Evolutionary conservation across 64 coral and sea anemone genomes (phyloP), one percentile per base, ranked within the genome.

Genomic region (Actinia equina): DNA sequence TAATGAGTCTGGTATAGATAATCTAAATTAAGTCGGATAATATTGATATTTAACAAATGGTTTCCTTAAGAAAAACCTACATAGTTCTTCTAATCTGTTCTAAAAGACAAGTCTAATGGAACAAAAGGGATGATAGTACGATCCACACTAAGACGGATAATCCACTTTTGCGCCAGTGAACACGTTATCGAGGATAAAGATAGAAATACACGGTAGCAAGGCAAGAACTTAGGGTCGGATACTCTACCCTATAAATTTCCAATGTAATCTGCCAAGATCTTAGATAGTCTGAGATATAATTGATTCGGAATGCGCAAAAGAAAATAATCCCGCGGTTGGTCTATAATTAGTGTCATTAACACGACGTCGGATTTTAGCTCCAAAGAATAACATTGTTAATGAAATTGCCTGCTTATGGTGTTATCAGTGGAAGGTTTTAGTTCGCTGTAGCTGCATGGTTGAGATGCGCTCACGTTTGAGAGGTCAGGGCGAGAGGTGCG

Each of bases 11-110:
- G 25, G 69, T 74, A 74, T 41, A 27, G 63, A 69, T 74, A 74
- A 27, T 74, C 69, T 26, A 30, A 10, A 27, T 3, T 74, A 74
- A 74, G 69, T 74, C 69, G 26, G 69, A n/a, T 74, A 30, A 74
- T 30, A 74, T 30, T 41, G n/a, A 74, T 74, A 42, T 41, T 74
- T 74, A 74, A 74, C 69, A 74, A 74, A 74, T 74, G 69, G 26
- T 74, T 74, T 74, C 20, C 23, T 37, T 9, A 41, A 41, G 25
- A 6, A 74, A 74, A 27, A 4, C 12, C n/a, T 74, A 74, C n/a
- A 74, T 27, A 30, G 69, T 74, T 41, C 30, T 37, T 37, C 23
- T 74, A 74, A 74, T 30, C 69, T 74, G n/a, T 30, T 74, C 69
- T 3, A 74, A 65, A 65, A 65, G 12, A 1, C 18, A 65, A 11